Evolutionary conservation across 1,140 invertebrate genomes (phyloP), one percentile per base, ranked within the genome.

Genomic region (Drosophila chauvacae): DNA sequence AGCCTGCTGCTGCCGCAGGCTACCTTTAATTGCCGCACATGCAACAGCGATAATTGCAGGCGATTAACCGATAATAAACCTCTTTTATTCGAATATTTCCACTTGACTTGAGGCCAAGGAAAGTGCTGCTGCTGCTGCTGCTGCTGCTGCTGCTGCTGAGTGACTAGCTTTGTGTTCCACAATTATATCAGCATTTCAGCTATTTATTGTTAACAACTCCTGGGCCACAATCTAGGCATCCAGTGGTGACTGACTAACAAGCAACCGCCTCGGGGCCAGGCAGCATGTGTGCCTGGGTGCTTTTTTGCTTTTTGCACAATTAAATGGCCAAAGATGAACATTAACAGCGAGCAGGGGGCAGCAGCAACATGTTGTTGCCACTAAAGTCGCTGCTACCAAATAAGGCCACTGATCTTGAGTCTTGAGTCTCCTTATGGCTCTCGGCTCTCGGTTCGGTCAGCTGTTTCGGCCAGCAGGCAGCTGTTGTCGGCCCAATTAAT

Each of bases 401-500:
- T 57, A 71, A 68, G 68, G 68, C 41, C 50, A n/a, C 26, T 57
- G 63, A 71, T 69, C 50, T 69, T 71, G 68, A 37, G 60, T 69
- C 50, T 69, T 71, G 68, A 37, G 60, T 13, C 28, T 61, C 45
- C 60, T 51, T 59, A 59, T 61, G 53, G 59, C 9, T 37, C n/a
- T 39, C 45, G 4, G 28, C 26, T 28, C 26, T 26, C 14, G 7
- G 6, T 23, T 18, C 48, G 26, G 28, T 44, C 39, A 16, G 42
- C 42, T 47, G 57, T 33, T 50, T 50, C 4, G 23, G 14, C n/a
- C 13, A 50, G 5, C 30, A 59, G 44, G 48, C 45, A 50, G 64
- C 44, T 70, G 53, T 65, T 74, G 62, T 44, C 47, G 33, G 50
- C 64, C 56, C 69, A 63, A 53, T 74, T 74, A 65, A 72, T 68